Percentiles rank a stretch among this genome's conserved stretches.
Conservation (phyloP, 2,113 vertebrate genomes). For the crab-eating macaque (Macaca fascicularis) region T2T-MFA8v1.1 NC_088381.1:75643501-75644000, state of each 20-base stretch:
- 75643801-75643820: not conserved
- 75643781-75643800: not conserved
- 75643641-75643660: not conserved
- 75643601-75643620: not conserved
- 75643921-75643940: not conserved
- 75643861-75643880: not conserved
- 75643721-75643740: not conserved
- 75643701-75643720: not conserved
- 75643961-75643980: conserved; percentile 43
- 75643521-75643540: not conserved
- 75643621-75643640: not conserved
- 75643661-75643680: not conserved
- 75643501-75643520: not conserved
- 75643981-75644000: not conserved
- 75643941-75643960: not conserved
- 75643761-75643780: not conserved
- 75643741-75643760: not conserved
- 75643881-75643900: conserved; percentile 43
- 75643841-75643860: conserved; percentile 14
- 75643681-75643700: not conserved
- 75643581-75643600: not conserved
- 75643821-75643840: not conserved
- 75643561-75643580: not conserved
- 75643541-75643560: not conserved
- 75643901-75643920: not conserved